Base-by-base conservation (phyloP, 2,797 vertebrate species). In the Pangasius larnaudii region DNA sequence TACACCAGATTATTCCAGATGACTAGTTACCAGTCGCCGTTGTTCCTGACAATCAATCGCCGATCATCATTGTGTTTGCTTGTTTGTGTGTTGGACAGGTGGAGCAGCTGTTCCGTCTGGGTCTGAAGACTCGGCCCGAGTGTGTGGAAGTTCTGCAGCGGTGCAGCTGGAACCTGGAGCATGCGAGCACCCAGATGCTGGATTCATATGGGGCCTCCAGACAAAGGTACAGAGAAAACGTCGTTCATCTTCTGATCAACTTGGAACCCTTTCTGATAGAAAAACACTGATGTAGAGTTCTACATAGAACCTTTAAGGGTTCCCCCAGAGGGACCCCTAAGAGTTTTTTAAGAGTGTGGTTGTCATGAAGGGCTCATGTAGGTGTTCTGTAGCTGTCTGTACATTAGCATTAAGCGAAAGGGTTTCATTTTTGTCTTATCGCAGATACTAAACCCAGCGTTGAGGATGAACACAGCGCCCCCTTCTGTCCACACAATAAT, bases 71-170 rank as follows among this genome's bases (percentile, higher is more conserved):
- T 53, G 39, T 67, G n/a, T 86, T 67, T 67, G n/a, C 84, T 67
- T 49, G n/a, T 46, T 16, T 78, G 27, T 78, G 42, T 83, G 9
- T 42, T 83, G n/a, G 80, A 56, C 72, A 99, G 99, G 98, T 99
- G 92, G 98, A 99, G 93, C 98, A 99, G 95, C 94, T 99, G 90
- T 99, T 99, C 84, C 96, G 98, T 86, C 93, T 99, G 87, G 98
- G 99, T 6, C 94, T 99, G 86, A 96, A 96, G 89, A 96, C 97
- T 0, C 95, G 98, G 0, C 87, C 90, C 0, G 98, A 99, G 92
- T 99, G 99, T 87, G 96, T 97, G 91, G 97, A 97, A 74, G 95
- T 98, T 51, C 95, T 99, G 93, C 97, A 98, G 94, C 96, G 94
- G 95, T 97, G 97, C 27, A 95, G 96, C 93, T 98, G 98, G 98